Evolutionary conservation across 2,888 invertebrate species (phyloP).

Genomic region (Brenthis daphne): DNA sequence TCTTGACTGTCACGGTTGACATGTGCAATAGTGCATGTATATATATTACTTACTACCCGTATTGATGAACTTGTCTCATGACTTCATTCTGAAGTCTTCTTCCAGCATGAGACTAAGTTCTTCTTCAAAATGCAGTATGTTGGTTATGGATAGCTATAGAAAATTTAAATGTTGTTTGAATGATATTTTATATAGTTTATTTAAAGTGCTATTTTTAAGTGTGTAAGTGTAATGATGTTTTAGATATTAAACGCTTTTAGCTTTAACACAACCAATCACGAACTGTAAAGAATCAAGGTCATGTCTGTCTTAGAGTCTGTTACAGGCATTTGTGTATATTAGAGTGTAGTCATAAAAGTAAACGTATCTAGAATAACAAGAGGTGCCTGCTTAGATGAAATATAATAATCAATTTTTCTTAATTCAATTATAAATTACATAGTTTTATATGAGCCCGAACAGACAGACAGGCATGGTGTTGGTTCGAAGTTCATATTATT

Average conservation of each 20-base stretch:
- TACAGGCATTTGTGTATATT: neutral
- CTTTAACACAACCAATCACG: slow-evolving; percentile 5
- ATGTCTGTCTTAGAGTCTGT: slow-evolving; percentile 6
- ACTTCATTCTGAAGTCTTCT: no score
- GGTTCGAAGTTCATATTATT: neutral
- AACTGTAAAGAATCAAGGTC: slow-evolving; percentile 2
- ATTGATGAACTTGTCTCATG: slow-evolving; percentile 9
- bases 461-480: slow-evolving; percentile 7
- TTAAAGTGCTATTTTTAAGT: slow-evolving; percentile 21
- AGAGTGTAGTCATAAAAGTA: neutral
- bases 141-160: slow-evolving; percentile 20
- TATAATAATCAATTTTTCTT: slow-evolving; percentile 14
- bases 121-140: slow-evolving; percentile 7
- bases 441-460: neutral
- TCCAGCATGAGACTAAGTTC: no score
- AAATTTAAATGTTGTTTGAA: slow-evolving; percentile 22
- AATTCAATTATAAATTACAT: slow-evolving; percentile 11
- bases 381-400: slow-evolving; percentile 22
- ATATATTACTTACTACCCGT: neutral
- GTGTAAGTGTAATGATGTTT: slow-evolving; percentile 4
- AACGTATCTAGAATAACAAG: slow-evolving; percentile 13
- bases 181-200: slow-evolving; percentile 22
- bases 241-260: slow-evolving; percentile 10
- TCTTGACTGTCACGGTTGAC: no score
- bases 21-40: neutral